Evolutionary conservation across 1,140 invertebrate genomes (phyloP).

Genomic region (Aphelenchoides avenae): DNA sequence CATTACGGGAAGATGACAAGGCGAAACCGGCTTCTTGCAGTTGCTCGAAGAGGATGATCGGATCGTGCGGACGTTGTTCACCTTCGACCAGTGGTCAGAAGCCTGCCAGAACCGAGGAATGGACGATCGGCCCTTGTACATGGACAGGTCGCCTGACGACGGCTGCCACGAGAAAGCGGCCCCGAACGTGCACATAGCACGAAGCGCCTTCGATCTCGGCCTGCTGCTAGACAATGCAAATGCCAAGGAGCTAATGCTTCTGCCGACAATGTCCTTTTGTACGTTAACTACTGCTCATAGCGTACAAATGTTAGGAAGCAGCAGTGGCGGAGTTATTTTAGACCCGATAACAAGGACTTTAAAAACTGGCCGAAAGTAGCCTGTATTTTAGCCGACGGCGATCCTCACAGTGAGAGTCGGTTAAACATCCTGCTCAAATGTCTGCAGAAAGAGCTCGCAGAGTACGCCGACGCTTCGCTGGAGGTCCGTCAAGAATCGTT

Average conservation of each 20-base stretch:
- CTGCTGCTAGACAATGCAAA: constrained; percentile 29
- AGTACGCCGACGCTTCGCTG: constrained; percentile 27
- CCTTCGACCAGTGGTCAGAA: constrained; percentile 39
- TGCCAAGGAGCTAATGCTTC: constrained; percentile 31
- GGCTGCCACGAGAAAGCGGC: constrained; percentile 9
- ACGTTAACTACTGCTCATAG: too few species aligned
- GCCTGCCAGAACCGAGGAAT: constrained; percentile 36
- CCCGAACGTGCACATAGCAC: constrained; percentile 18
- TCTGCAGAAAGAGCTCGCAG: constrained; percentile 25
- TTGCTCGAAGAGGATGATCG: constrained; percentile 32
- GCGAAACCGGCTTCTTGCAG: constrained; percentile 31
- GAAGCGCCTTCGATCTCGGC: constrained; percentile 37
- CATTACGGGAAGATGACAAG: too few species aligned
- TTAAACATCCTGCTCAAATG: constrained; percentile 34
- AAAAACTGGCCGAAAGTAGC: too few species aligned
- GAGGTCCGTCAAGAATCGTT: constrained; percentile 37
- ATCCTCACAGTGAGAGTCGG: constrained; percentile 28
- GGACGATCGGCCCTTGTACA: constrained; percentile 30
- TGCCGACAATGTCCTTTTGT: constrained; percentile 35
- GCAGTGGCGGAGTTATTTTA: too few species aligned
- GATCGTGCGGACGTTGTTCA: constrained; percentile 33
- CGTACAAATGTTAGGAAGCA: too few species aligned
- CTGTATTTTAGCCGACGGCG: constrained; percentile 25
- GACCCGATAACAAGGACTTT: too few species aligned
- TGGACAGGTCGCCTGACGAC: constrained; percentile 28